These are phyloP conservation scores for Oceanites oceanicus DNA, from an alignment of 2,113 vertebrate species.

Conservation along the genomic window DNA sequence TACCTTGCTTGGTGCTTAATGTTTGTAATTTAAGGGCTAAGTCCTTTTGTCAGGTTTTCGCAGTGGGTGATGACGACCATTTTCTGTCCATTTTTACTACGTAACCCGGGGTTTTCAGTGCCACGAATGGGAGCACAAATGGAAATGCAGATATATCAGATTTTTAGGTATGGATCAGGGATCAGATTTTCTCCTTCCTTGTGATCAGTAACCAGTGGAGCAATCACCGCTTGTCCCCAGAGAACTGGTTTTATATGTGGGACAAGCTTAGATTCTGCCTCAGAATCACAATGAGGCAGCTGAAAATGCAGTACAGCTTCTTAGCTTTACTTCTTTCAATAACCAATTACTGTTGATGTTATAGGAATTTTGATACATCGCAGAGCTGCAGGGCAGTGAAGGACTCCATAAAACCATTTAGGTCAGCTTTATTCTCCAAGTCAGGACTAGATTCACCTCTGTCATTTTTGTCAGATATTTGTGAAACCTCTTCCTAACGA, in stretches of 20 bases:
- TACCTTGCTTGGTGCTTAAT: neutral
- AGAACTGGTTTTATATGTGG: neutral
- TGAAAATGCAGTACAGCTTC: neutral
- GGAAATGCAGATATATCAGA: neutral
- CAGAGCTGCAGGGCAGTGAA: neutral
- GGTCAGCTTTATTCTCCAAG: neutral
- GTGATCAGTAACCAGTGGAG: neutral
- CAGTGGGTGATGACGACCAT: neutral
- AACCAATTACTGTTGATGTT: neutral
- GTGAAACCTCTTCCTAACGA: neutral
- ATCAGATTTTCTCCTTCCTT: neutral
- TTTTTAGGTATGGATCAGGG: neutral
- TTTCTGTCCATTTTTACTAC: neutral
- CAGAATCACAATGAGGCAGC: neutral
- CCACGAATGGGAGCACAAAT: neutral
- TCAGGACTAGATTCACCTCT: neutral
- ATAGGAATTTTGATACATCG: neutral
- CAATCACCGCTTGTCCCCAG: neutral
- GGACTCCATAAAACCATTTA: neutral
- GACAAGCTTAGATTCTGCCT: neutral
- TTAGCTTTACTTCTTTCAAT: neutral
- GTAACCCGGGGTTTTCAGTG: neutral
- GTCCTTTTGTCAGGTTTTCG: neutral
- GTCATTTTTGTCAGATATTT: neutral
- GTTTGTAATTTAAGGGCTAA: neutral